Base-by-base conservation (phyloP, 1,140 invertebrate species). In the Acyrthosiphon pisum region DNA sequence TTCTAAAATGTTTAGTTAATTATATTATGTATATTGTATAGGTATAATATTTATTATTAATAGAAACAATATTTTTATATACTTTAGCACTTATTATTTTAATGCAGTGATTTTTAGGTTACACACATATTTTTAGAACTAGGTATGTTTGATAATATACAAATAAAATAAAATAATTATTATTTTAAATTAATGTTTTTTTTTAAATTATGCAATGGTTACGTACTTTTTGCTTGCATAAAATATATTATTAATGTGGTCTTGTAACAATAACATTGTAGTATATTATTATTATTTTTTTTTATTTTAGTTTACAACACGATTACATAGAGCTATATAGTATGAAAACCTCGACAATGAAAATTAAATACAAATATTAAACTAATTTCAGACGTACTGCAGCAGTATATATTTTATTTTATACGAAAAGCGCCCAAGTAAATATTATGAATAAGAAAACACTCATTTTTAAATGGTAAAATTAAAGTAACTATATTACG, bases 311-410 rank as follows among this genome's bases (percentile, higher is more conserved):
- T 68, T 68, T 68, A 68, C 9, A 11, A n/a, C 30, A 68, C 30
- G 60, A 68, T n/a, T 68, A n/a, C 60, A 68, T 14, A 4, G 44
- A 46, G 60, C 60, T 68, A 14, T 14, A 56, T 56, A 30, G 11
- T 68, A 68, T 14, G 30, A 14, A 68, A 68, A 68, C 30, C 30
- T 68, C 11, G 26, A 68, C 60, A 68, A 68, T 68, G 60, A 30
- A 68, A 68, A 68, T 68, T 30, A 68, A 68, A 68, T n/a, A n/a
- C 60, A 68, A 68, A 68, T 68, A 68, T 68, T 68, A 68, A 68
- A 68, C 26, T 68, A 68, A 68, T 68, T 68, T 68, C 3, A 68
- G 60, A 60, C 30, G 60, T 68, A 68, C 60, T n/a, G 60, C 23
- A 26, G 23, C 14, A 48, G 18, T 68, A 4, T 68, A 1, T 68